Conservation (phyloP, 2,113 vertebrate species). For the Struthidea cinerea region DNA sequence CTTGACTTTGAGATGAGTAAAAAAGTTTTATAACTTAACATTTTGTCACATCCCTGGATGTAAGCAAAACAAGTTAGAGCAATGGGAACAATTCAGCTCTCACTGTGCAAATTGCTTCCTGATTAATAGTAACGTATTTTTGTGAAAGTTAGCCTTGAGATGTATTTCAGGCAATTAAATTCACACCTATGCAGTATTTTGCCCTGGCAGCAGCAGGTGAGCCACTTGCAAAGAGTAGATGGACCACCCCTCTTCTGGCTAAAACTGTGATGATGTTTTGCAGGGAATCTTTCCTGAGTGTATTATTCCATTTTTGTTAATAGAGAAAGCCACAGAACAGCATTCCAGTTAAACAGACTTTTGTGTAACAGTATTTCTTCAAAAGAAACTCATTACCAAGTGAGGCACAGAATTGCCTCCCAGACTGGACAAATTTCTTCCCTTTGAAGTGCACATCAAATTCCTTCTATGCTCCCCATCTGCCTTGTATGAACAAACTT, state of each 20-base stretch:
- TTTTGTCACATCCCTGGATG: background rate
- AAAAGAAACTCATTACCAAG: background rate
- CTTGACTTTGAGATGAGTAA: background rate
- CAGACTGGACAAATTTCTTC: background rate
- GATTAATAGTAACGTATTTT: background rate
- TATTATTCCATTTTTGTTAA: background rate
- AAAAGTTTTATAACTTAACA: rapidly evolving
- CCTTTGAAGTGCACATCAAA: background rate
- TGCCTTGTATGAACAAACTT: background rate
- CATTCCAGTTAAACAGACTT: background rate
- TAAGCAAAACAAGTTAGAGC: background rate
- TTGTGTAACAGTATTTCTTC: background rate
- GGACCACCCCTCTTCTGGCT: background rate
- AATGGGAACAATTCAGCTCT: background rate
- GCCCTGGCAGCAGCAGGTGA: background rate
- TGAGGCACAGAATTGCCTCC: background rate
- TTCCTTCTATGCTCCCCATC: background rate
- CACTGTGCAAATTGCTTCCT: background rate
- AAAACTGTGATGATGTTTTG: background rate
- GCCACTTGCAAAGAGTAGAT: background rate
- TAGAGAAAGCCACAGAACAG: background rate
- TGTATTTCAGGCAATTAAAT: background rate
- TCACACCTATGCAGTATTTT: rapidly evolving
- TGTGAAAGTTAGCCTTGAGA: background rate
- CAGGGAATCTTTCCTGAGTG: background rate